phyloP scores from a whole-genome alignment of 2,888 invertebrate species.

The Odontocolon sp. region DNA sequence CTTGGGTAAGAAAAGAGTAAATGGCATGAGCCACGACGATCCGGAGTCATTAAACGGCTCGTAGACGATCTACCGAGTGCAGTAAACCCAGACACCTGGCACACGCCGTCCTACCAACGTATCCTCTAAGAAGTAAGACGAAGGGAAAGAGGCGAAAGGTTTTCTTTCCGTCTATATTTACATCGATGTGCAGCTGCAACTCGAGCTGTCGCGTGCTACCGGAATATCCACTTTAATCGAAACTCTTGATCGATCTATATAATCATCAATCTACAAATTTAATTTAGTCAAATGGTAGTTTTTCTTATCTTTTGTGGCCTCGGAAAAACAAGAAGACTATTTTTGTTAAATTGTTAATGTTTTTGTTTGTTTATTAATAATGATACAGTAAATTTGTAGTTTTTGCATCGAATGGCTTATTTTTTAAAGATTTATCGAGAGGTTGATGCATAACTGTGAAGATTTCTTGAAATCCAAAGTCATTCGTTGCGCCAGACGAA shows the following conservation, averaged over 20 bases:
- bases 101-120: slow-evolving; percentile 59
- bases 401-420: background rate
- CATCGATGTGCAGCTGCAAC: slow-evolving; percentile 52
- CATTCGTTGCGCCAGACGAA: slow-evolving; percentile 62
- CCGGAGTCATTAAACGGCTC: slow-evolving; percentile 59
- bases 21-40: slow-evolving; percentile 37
- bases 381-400: background rate
- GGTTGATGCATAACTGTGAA: too few species aligned
- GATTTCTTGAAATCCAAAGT: slow-evolving; percentile 68
- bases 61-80: slow-evolving; percentile 34
- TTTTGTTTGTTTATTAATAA: background rate
- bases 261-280: slow-evolving; percentile 26
- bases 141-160: slow-evolving; percentile 23
- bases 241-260: slow-evolving; percentile 16
- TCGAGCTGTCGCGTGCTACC: slow-evolving; percentile 50
- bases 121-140: slow-evolving; percentile 31
- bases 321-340: background rate
- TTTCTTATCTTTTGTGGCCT: background rate
- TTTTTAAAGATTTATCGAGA: too few species aligned
- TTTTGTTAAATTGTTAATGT: background rate
- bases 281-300: background rate
- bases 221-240: slow-evolving; percentile 34
- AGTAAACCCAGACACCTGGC: slow-evolving; percentile 58
- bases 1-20: slow-evolving; percentile 50
- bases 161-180: too few species aligned